phyloP scores from a whole-genome alignment of 1,140 invertebrate genomes.

The Ceratitis capitata region DNA sequence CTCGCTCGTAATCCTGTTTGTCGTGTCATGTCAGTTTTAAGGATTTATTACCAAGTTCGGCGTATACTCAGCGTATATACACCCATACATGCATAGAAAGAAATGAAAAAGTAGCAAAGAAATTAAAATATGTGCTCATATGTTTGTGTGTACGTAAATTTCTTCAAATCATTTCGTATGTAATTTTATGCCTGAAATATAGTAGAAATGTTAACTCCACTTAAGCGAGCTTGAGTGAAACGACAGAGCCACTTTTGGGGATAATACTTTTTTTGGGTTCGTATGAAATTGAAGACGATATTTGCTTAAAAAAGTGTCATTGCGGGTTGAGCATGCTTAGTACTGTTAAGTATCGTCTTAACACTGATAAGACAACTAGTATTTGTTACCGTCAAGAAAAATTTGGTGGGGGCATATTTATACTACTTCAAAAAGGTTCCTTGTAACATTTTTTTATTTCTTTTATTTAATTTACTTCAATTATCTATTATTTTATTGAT shows the following conservation, averaged over 20 bases:
- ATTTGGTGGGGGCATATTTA: too few species aligned
- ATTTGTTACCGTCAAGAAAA: too few species aligned
- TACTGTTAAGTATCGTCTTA: not conserved
- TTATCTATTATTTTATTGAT: too few species aligned
- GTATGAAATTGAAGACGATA: not conserved
- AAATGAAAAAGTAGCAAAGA: not conserved
- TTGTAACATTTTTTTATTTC: too few species aligned
- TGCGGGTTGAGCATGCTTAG: not conserved
- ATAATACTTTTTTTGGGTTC: not conserved
- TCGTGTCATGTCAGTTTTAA: conserved; percentile 64
- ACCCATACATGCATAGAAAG: too few species aligned
- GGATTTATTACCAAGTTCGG: conserved; percentile 56
- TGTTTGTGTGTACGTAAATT: not conserved
- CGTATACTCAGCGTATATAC: not conserved
- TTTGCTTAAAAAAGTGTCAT: not conserved
- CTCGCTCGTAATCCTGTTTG: conserved; percentile 61
- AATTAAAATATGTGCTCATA: conserved; percentile 43
- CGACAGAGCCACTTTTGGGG: not conserved
- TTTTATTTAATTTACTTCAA: too few species aligned
- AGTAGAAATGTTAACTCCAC: conserved; percentile 4
- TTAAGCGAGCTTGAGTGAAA: not conserved
- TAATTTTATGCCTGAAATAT: conserved; percentile 50
- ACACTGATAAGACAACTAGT: not conserved
- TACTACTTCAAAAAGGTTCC: not conserved
- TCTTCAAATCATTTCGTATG: conserved; percentile 44